phyloP scores from a whole-genome alignment of 2,113 vertebrate genomes.

The Sarotherodon lohbergeri region DNA sequence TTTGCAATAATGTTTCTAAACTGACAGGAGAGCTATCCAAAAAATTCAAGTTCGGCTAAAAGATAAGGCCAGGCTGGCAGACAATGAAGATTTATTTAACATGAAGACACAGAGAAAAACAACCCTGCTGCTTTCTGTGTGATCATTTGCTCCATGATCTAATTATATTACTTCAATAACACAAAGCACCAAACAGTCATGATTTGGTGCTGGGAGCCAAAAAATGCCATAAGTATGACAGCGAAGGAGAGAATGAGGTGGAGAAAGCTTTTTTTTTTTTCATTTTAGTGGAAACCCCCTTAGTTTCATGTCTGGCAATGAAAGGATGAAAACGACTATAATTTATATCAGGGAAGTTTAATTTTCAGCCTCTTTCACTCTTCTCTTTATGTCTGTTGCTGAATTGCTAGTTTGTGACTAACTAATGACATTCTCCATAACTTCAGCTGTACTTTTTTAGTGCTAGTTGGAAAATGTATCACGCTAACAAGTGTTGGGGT shows the following conservation, averaged over 20 bases:
- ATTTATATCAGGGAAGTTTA: not conserved
- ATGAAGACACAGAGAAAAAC: not conserved
- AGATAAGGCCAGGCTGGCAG: not conserved
- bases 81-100: not conserved
- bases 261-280: not conserved
- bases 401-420: not conserved
- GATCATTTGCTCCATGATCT: not conserved
- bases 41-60: not conserved
- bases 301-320: not conserved
- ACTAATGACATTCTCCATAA: not conserved
- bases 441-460: not conserved
- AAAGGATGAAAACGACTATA: not conserved
- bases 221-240: not conserved
- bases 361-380: not conserved
- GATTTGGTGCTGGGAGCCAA: not conserved
- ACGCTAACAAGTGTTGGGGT: not conserved
- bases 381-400: not conserved
- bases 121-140: not conserved
- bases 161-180: not conserved
- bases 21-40: not conserved
- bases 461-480: not conserved
- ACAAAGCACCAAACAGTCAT: constrained; percentile 2
- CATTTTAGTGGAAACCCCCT: constrained; percentile 20
- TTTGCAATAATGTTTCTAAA: not conserved
- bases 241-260: not conserved